Base-by-base conservation (phyloP, 2,113 vertebrate genomes). In the Heloderma charlesbogerti region DNA sequence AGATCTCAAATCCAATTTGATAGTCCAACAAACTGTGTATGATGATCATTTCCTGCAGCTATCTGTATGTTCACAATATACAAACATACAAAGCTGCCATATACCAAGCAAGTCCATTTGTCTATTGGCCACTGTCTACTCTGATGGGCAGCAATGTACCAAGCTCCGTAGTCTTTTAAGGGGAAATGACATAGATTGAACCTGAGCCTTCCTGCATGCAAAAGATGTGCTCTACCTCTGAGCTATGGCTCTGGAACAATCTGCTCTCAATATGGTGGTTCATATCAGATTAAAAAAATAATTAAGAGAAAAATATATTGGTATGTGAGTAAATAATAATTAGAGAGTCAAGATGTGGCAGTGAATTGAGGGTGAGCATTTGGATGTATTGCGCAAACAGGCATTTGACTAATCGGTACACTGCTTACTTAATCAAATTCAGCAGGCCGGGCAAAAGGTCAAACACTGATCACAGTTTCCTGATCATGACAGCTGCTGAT, bases 401-500 rank as follows among this genome's bases (percentile, higher is more conserved):
- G 81, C 86, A 43, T 95, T 92, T 94, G 86, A 13, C 91, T 95
- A 97, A 97, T 97, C 96, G 96, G 72, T 95, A 89, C 69, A 93
- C 95, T 95, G 96, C 91, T 88, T 85, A 43, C 81, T 96, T 97
- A 97, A 98, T 98, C 97, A 97, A 97, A 97, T 96, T 97, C 96
- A 97, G 92, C 95, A 96, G 89, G 95, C 95, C 95, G 66, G 96
- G 91, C 95, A 95, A 97, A 96, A 97, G 97, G 96, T 96, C 85
- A 95, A 96, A 90, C 93, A 97, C 95, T 97, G 97, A 97, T 98
- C 97, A 97, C 94, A 96, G 74, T 95, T 96, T 97, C 89, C 94
- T 95, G 96, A 96, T 96, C 93, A 92, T 86, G 95, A 87, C 91
- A 96, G 94, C 94, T 96, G 90, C 94, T 91, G 92, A 77, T 87